These are phyloP conservation scores for Aythya baeri DNA, from an alignment of 2,113 vertebrate genomes.

Conservation along the genomic window DNA sequence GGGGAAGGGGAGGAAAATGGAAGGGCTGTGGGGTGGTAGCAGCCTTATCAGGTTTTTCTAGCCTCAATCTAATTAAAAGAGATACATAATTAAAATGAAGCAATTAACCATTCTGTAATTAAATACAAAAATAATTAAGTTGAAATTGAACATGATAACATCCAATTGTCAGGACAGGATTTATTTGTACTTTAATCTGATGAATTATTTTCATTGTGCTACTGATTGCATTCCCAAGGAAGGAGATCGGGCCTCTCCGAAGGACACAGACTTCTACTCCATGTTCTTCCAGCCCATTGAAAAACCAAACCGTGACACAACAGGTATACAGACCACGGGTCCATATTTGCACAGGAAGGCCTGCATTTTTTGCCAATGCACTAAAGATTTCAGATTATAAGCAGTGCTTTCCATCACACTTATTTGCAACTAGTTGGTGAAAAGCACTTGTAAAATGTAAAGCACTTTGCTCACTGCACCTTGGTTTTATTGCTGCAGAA, in stretches of 20 bases:
- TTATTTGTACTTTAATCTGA: conserved; percentile 74
- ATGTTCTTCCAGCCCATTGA: not conserved
- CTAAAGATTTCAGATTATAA: not conserved
- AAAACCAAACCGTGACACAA: not conserved
- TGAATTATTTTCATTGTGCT: conserved; percentile 67
- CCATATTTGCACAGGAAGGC: not conserved
- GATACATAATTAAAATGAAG: conserved; percentile 74
- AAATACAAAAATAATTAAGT: conserved; percentile 80
- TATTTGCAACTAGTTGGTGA: not conserved
- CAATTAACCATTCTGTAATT: conserved; percentile 78
- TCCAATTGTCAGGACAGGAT: conserved; percentile 72
- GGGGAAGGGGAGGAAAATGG: not conserved
- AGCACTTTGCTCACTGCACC: not conserved
- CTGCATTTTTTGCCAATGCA: not conserved
- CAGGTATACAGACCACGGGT: not conserved
- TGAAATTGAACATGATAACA: conserved; percentile 74
- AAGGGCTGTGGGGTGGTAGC: not conserved
- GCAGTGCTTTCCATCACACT: not conserved
- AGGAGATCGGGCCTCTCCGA: not conserved
- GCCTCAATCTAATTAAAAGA: conserved; percentile 68
- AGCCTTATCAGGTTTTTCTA: conserved; percentile 38
- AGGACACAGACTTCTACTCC: not conserved
- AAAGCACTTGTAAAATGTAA: not conserved
- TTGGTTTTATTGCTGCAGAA: not conserved
- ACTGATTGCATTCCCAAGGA: conserved; percentile 34